A percentile compares a stretch with the other conserved stretches of the same genome.
These are phyloP conservation scores for Holothuria leucospilota DNA, from an alignment of 53 echinoderm and acorn worm species.

Conservation along the genomic window DNA sequence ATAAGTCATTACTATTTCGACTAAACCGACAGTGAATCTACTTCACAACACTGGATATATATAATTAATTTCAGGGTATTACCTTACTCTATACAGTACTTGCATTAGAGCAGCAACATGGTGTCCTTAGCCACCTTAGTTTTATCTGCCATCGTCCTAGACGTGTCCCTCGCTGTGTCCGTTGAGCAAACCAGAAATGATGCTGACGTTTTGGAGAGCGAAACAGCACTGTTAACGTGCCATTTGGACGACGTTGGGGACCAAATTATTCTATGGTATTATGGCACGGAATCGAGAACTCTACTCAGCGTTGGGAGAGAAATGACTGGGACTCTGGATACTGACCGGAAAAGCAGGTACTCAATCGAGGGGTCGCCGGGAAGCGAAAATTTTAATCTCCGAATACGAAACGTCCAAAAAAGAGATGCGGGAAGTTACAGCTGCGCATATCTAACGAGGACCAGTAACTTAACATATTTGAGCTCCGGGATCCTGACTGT, in stretches of 20 bases:
- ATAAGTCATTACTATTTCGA: too few relatives aligned
- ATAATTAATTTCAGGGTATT: too few relatives aligned
- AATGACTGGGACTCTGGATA: background rate
- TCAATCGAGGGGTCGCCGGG: background rate
- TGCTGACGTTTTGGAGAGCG: constrained; percentile 17
- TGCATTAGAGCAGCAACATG: too few relatives aligned
- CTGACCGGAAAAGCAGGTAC: constrained; percentile 2
- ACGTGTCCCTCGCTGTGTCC: background rate
- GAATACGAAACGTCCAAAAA: background rate
- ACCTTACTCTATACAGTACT: too few relatives aligned
- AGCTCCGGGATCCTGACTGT: background rate
- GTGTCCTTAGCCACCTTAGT: too few relatives aligned
- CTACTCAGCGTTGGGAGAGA: constrained; percentile 6
- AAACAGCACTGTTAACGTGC: background rate
- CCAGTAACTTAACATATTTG: background rate
- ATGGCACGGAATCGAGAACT: background rate
- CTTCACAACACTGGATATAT: too few relatives aligned
- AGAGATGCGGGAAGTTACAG: constrained; percentile 18
- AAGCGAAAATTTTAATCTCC: constrained; percentile 1
- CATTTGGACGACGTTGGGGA: background rate
- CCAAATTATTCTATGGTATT: background rate
- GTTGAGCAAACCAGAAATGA: background rate
- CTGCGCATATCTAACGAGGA: background rate
- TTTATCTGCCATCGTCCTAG: too few relatives aligned
- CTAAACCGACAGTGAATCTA: too few relatives aligned